phyloP scores from a whole-genome alignment of 2,797 vertebrate genomes.

The Helarctos malayanus region DNA sequence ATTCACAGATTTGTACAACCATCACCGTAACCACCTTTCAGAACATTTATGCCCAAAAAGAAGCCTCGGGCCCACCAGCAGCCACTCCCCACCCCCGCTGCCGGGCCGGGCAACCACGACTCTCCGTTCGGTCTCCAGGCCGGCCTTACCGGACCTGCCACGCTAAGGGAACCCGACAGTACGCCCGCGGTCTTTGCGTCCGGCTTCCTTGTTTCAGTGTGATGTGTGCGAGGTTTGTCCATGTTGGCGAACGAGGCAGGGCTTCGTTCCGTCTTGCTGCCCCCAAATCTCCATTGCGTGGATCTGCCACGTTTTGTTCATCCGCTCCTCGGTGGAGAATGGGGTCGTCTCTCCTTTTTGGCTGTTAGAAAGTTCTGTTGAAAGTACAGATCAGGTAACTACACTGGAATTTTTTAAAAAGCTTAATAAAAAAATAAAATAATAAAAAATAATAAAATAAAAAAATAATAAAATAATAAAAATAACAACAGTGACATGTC shows the following conservation, averaged over 20 bases:
- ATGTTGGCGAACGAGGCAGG: fast-evolving
- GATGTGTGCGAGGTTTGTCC: neutral
- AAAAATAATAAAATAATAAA: neutral
- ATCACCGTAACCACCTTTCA: neutral
- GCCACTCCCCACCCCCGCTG: neutral
- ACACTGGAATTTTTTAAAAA: neutral
- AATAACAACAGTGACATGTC: neutral
- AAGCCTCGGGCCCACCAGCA: neutral
- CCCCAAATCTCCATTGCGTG: neutral
- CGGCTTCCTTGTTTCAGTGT: too few species aligned
- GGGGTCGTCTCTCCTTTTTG: neutral
- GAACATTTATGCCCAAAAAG: neutral
- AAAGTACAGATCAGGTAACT: neutral
- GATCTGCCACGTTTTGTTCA: neutral
- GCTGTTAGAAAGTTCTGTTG: neutral
- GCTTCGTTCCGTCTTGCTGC: neutral
- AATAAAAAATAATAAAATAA: neutral
- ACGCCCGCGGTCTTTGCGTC: neutral
- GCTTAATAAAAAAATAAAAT: neutral
- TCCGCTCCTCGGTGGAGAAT: neutral
- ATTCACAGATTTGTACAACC: neutral
- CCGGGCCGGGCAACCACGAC: neutral
- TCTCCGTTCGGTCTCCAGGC: neutral
- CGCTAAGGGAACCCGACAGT: neutral
- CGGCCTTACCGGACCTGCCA: neutral